phyloP scores from a whole-genome alignment of 2,113 vertebrate genomes.

The Apodemus sylvaticus region DNA sequence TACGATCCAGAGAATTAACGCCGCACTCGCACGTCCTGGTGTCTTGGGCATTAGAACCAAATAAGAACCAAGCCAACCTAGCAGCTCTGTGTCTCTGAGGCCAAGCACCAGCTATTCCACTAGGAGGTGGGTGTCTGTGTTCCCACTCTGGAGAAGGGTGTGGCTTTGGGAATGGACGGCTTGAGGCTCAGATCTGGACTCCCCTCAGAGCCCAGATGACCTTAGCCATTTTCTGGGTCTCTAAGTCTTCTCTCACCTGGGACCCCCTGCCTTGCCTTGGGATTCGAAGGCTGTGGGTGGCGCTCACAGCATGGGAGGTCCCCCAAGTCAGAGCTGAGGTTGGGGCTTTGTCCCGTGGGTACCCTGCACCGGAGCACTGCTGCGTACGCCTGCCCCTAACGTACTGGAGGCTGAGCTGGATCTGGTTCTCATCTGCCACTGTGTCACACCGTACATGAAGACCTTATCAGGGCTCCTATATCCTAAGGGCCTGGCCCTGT shows the following conservation, averaged over 20 bases:
- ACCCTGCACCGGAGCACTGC: not conserved
- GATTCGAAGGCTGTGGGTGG: not conserved
- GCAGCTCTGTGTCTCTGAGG: not conserved
- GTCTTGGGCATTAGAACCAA: not conserved
- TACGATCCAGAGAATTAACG: not conserved
- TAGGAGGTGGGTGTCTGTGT: not conserved
- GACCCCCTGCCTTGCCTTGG: not conserved
- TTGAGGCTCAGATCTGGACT: not conserved
- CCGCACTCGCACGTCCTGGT: not conserved
- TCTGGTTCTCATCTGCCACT: not conserved
- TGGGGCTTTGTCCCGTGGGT: not conserved
- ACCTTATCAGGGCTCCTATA: not conserved
- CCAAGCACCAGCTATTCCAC: not conserved
- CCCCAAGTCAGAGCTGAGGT: not conserved
- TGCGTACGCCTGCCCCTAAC: not conserved
- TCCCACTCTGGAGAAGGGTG: not conserved
- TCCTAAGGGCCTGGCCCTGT: not conserved
- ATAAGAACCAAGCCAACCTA: not conserved
- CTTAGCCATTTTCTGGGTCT: not conserved
- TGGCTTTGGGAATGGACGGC: not conserved
- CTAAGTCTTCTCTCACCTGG: not conserved
- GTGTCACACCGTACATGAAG: rapidly evolving
- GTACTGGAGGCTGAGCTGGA: not conserved
- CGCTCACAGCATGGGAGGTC: not conserved
- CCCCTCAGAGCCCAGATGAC: not conserved